These are phyloP conservation scores for Tamias sibiricus DNA, from an alignment of 2,113 vertebrate genomes.

Conservation along the genomic window DNA sequence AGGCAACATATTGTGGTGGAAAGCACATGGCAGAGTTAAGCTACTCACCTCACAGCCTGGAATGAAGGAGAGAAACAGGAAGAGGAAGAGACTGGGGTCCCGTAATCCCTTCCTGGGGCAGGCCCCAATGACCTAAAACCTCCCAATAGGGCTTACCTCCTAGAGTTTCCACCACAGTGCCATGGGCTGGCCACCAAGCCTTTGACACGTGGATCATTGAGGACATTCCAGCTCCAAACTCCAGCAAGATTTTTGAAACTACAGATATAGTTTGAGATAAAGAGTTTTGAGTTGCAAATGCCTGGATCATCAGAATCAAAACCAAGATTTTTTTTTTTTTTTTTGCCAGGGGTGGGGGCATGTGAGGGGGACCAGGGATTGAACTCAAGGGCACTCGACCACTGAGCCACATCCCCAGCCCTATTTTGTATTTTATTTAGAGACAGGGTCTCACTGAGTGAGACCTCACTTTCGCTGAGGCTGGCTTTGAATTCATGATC, in stretches of 20 bases:
- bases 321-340: not conserved
- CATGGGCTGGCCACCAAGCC: not conserved
- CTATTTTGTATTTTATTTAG: too few relatives aligned
- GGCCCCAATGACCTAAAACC: not conserved
- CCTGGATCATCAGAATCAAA: conserved; percentile 33
- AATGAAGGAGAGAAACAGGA: not conserved
- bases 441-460: too few relatives aligned
- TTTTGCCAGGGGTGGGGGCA: too few relatives aligned
- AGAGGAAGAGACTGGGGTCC: not conserved
- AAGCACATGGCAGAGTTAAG: not conserved
- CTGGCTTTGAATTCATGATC: too few relatives aligned
- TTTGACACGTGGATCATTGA: not conserved
- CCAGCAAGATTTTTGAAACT: conserved; percentile 10
- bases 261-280: not conserved
- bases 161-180: not conserved
- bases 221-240: not conserved
- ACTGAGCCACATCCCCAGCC: too few relatives aligned
- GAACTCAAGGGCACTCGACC: too few relatives aligned
- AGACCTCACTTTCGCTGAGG: too few relatives aligned
- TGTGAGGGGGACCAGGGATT: too few relatives aligned
- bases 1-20: not conserved
- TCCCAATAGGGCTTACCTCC: not conserved
- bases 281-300: not conserved
- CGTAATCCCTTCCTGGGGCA: not conserved
- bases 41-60: not conserved